phyloP scores from a whole-genome alignment of 2,113 vertebrate genomes.

The Syngnathus scovelli region DNA sequence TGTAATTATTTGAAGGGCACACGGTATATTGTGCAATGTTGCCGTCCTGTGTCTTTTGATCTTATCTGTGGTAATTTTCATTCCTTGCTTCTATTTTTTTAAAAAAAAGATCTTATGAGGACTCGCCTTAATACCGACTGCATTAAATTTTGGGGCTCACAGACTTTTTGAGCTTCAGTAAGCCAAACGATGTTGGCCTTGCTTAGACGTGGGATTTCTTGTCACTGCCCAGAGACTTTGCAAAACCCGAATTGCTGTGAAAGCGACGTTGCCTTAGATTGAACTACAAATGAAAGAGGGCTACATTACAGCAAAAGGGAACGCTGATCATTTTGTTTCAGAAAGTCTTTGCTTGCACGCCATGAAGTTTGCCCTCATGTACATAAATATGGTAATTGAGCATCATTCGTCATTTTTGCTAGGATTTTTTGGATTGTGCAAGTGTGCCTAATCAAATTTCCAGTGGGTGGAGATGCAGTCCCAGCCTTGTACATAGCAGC shows the following conservation, averaged over 20 bases:
- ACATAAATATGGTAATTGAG: background rate
- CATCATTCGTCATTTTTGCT: background rate
- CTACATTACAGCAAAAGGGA: constrained; percentile 50
- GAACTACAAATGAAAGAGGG: constrained; percentile 65
- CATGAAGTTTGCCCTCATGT: background rate
- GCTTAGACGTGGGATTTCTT: background rate
- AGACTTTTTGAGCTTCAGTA: background rate
- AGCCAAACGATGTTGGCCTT: background rate
- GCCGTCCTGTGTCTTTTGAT: background rate
- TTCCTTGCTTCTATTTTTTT: background rate
- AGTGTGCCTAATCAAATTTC: background rate
- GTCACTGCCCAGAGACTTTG: constrained; percentile 27
- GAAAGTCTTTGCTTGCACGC: constrained; percentile 45
- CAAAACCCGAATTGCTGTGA: constrained; percentile 43
- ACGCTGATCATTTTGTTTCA: constrained; percentile 40
- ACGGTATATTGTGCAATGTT: background rate
- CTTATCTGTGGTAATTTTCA: background rate
- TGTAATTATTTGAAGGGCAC: background rate
- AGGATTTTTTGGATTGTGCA: background rate
- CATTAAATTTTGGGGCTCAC: background rate
- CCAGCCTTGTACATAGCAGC: background rate
- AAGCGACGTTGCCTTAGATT: constrained; percentile 68
- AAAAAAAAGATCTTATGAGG: background rate
- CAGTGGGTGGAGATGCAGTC: background rate
- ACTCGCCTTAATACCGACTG: background rate